Evolutionary conservation across 2,113 vertebrate species (phyloP).

Genomic region (Salvelinus namaycush): DNA sequence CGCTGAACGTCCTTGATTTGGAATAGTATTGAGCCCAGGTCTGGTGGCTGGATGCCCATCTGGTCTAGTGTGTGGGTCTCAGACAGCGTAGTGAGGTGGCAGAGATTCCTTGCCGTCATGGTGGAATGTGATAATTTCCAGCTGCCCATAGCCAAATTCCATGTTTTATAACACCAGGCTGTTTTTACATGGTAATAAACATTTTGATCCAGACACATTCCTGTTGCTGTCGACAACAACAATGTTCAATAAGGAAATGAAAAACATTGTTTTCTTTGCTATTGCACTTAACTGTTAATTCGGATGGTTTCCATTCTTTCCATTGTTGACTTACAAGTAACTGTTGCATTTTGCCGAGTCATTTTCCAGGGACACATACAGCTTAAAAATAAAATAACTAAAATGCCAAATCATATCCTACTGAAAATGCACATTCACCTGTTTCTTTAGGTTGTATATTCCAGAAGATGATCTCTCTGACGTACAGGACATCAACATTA

Average conservation of each 20-base stretch:
- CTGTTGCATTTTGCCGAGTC: too few relatives aligned
- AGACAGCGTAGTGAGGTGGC: background rate
- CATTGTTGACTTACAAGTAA: background rate
- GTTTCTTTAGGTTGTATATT: too few relatives aligned
- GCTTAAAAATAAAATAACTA: too few relatives aligned
- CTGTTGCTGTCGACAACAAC: background rate
- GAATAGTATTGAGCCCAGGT: too few relatives aligned
- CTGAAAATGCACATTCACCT: too few relatives aligned
- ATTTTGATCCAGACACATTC: background rate
- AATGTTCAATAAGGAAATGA: background rate
- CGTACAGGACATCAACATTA: too few relatives aligned
- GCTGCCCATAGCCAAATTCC: conserved; percentile 6
- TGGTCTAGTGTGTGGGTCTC: background rate
- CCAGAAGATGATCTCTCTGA: too few relatives aligned
- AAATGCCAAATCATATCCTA: too few relatives aligned
- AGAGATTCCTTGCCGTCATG: conserved; percentile 10
- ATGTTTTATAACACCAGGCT: background rate
- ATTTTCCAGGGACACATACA: too few relatives aligned
- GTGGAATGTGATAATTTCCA: conserved; percentile 20
- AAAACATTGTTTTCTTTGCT: background rate
- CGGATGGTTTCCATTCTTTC: background rate
- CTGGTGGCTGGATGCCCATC: too few relatives aligned
- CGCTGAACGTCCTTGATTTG: too few relatives aligned
- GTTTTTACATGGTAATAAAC: background rate
- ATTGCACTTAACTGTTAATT: background rate